phyloP scores from a whole-genome alignment of 2,888 invertebrate genomes.

The Pristionchus fissidentatus region DNA sequence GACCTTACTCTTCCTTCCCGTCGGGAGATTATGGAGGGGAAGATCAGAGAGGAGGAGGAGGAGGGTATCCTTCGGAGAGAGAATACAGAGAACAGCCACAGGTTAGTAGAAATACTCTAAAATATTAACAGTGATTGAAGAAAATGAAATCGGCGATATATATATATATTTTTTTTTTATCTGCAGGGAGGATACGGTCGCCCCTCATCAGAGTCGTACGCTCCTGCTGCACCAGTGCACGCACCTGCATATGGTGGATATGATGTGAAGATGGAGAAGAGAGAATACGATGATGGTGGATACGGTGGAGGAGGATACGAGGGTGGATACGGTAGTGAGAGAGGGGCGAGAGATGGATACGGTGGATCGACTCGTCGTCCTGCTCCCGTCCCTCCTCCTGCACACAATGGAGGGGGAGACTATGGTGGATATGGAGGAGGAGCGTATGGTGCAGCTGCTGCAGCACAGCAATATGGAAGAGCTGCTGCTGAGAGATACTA shows the following conservation, averaged over 20 bases:
- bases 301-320: conserved; percentile 8
- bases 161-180: neutral
- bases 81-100: neutral
- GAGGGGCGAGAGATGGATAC: conserved; percentile 16
- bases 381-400: neutral
- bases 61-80: neutral
- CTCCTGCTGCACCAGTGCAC: neutral
- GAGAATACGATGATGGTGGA: neutral
- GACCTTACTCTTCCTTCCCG: conserved; percentile 43
- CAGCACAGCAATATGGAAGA: neutral
- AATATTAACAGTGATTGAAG: too few species aligned
- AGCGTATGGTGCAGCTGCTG: neutral
- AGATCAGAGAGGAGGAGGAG: too few species aligned
- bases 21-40: conserved; percentile 40
- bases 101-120: neutral
- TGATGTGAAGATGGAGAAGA: conserved; percentile 17
- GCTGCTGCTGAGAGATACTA: neutral
- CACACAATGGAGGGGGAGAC: conserved; percentile 30
- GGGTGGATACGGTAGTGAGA: conserved; percentile 4
- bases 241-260: neutral
- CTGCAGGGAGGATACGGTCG: conserved; percentile 32
- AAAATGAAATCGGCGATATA: too few species aligned
- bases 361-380: neutral
- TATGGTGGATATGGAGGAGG: conserved; percentile 34
- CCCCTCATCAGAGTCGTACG: neutral